A percentile compares a stretch with the other conserved stretches of the same genome.
These are phyloP conservation scores for Parnassius glacialis DNA, from an alignment of 2,888 invertebrate species.

Conservation along the genomic window DNA sequence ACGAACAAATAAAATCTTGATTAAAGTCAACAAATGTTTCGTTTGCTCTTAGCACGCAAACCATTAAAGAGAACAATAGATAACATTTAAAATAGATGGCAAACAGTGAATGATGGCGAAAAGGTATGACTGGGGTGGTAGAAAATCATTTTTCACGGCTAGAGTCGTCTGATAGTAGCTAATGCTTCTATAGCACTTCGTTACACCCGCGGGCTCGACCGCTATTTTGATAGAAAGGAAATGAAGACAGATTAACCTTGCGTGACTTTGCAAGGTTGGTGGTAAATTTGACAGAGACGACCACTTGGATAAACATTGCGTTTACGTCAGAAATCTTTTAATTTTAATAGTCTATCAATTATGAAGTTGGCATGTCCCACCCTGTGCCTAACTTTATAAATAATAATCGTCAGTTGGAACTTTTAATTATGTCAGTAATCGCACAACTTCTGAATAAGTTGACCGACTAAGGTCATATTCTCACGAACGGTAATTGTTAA, in stretches of 20 bases:
- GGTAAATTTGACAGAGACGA: slow-evolving; percentile 35
- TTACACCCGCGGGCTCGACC: slow-evolving; percentile 52
- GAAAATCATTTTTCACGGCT: slow-evolving; percentile 76
- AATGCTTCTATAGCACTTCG: slow-evolving; percentile 64
- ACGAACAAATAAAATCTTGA: slow-evolving; percentile 23
- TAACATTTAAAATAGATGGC: slow-evolving; percentile 62
- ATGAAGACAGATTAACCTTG: slow-evolving; percentile 78
- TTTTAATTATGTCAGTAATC: too few relatives aligned
- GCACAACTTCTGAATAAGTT: too few relatives aligned
- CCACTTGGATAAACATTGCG: slow-evolving; percentile 41
- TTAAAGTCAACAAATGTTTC: slow-evolving; percentile 36
- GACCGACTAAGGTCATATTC: too few relatives aligned
- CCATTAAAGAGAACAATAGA: slow-evolving; percentile 58
- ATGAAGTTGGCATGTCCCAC: not conserved
- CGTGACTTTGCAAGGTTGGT: slow-evolving; percentile 66
- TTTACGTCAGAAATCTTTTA: slow-evolving; percentile 8
- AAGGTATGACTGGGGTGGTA: slow-evolving; percentile 68
- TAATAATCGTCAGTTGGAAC: too few relatives aligned
- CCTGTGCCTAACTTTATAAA: too few relatives aligned
- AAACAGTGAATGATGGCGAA: slow-evolving; percentile 68
- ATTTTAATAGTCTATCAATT: slow-evolving; percentile 8
- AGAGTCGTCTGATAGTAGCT: slow-evolving; percentile 69
- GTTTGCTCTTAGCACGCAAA: slow-evolving; percentile 60
- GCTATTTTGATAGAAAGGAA: slow-evolving; percentile 77
- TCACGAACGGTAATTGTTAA: too few relatives aligned